A percentile compares a stretch with the other conserved stretches of the same genome.
Conservation (phyloP, 2,113 vertebrate genomes). For the Accipiter virgatus region DNA sequence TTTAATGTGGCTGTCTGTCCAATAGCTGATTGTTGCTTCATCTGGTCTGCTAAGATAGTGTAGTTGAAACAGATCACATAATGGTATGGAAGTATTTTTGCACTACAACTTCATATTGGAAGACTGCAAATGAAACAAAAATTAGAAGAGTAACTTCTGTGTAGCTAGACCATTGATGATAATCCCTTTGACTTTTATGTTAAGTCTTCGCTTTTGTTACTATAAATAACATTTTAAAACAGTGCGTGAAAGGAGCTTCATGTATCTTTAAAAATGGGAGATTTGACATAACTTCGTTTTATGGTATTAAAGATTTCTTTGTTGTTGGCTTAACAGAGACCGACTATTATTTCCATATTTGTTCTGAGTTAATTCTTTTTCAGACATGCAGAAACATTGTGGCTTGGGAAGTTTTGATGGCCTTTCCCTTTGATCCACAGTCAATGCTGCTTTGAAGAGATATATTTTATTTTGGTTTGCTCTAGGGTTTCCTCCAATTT, state of each 20-base stretch:
- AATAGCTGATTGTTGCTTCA: slow-evolving; percentile 60
- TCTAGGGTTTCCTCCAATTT: slow-evolving; percentile 46
- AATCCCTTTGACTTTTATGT: slow-evolving; percentile 77
- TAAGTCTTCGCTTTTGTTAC: slow-evolving; percentile 63
- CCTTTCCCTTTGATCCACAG: slow-evolving; percentile 66
- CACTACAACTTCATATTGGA: slow-evolving; percentile 61
- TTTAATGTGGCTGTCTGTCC: slow-evolving; percentile 57
- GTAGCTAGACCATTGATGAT: slow-evolving; percentile 65
- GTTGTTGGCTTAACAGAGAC: slow-evolving; percentile 74
- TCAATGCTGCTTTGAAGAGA: slow-evolving; percentile 71
- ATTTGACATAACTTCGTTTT: slow-evolving; percentile 76
- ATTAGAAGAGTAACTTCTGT: slow-evolving; percentile 62
- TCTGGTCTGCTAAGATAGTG: slow-evolving; percentile 64
- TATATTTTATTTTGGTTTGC: slow-evolving; percentile 54
- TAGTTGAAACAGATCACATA: slow-evolving; percentile 60
- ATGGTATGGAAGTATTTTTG: slow-evolving; percentile 49
- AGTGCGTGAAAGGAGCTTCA: slow-evolving; percentile 57
- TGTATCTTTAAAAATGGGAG: slow-evolving; percentile 66
- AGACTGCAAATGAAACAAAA: slow-evolving; percentile 64
- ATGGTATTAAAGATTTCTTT: slow-evolving; percentile 74
- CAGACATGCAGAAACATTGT: slow-evolving; percentile 64
- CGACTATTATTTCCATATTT: slow-evolving; percentile 74
- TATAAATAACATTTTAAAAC: slow-evolving; percentile 74
- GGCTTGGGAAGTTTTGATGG: slow-evolving; percentile 68
- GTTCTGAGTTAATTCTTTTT: slow-evolving; percentile 71